Base-by-base conservation (phyloP, 2,113 vertebrate genomes). In the Pangasianodon gigas region DNA sequence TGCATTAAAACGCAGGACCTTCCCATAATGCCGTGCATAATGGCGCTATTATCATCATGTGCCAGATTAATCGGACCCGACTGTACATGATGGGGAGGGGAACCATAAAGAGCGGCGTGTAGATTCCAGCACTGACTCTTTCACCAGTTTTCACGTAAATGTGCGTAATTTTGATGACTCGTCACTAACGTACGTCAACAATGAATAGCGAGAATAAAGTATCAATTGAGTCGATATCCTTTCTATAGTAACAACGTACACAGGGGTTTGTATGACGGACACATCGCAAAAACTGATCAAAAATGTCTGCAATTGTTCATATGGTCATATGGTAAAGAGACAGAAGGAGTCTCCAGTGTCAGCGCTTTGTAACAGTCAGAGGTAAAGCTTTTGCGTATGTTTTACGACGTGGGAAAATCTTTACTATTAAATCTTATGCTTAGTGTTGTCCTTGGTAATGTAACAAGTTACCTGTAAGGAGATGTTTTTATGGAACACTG, bases 1-100 rank as follows among this genome's bases (percentile, higher is more conserved):
- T 54, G 80, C 80, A 58, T 82, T 85, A 54, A 84, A 84, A 89
- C 86, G 84, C 29, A 32, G 67, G 89, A 87, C 67, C 87, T 87
- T 56, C 71, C 32, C 65, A 86, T 84, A 89, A 56, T 69, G 62
- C 74, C 56, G 37, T 48, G 81, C 81, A 65, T 82, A 90, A 91
- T 90, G 80, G 56, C 41, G 52, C 56, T 48, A 85, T 87, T 83
- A 86, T 74, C 86, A 65, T 51, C 24, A 62, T 84, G 65, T 82
- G 56, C 81, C 81, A 52, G 54, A 65, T 87, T 87, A 67, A 74
- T 79, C 44, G 75, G 32, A 56, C n/a, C 71, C 74, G 60, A 41
- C 89, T 67, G 69, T 24, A 87, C n/a, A 24, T 13, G 37, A 77
- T 37, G 80, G 32, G 24, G 60, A 29, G 26, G 41, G 37, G 18